These are phyloP conservation scores for Parthenolecanium corni DNA, from an alignment of 2,888 invertebrate species.

Conservation along the genomic window DNA sequence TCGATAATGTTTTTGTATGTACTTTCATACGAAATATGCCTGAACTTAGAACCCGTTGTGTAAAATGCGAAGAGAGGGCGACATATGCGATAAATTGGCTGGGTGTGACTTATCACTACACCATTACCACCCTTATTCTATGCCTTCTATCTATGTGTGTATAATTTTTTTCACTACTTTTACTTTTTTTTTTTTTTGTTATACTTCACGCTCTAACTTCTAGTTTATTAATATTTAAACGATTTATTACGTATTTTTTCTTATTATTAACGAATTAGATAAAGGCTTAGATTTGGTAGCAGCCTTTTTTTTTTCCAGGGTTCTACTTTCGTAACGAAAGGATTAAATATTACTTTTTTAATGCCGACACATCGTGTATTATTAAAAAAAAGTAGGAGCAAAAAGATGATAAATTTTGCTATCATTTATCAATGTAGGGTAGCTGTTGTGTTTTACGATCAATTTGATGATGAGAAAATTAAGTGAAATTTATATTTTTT, in stretches of 20 bases:
- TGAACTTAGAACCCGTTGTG: not conserved
- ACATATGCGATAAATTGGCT: constrained; percentile 24
- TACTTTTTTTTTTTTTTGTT: not conserved
- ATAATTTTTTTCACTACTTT: too few relatives aligned
- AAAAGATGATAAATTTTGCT: too few relatives aligned
- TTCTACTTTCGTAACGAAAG: constrained; percentile 4
- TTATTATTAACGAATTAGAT: constrained; percentile 24
- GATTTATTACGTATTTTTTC: constrained; percentile 17
- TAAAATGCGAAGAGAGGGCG: constrained; percentile 9
- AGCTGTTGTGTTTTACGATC: too few relatives aligned
- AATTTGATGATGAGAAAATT: too few relatives aligned
- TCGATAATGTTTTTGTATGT: constrained; percentile 22
- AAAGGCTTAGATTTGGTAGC: constrained; percentile 8
- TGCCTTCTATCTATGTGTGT: not conserved
- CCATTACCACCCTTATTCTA: constrained; percentile 11
- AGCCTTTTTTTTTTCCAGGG: not conserved
- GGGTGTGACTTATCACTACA: constrained; percentile 24
- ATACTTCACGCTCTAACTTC: constrained; percentile 15
- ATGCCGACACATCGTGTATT: too few relatives aligned
- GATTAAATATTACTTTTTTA: constrained; percentile 13
- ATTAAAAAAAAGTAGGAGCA: too few relatives aligned
- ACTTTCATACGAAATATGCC: constrained; percentile 3
- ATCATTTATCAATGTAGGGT: too few relatives aligned
- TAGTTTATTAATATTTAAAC: constrained; percentile 25
- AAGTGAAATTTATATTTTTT: too few relatives aligned